Evolutionary conservation across 2,113 vertebrate genomes (phyloP).

Genomic region (Sialia sialis): DNA sequence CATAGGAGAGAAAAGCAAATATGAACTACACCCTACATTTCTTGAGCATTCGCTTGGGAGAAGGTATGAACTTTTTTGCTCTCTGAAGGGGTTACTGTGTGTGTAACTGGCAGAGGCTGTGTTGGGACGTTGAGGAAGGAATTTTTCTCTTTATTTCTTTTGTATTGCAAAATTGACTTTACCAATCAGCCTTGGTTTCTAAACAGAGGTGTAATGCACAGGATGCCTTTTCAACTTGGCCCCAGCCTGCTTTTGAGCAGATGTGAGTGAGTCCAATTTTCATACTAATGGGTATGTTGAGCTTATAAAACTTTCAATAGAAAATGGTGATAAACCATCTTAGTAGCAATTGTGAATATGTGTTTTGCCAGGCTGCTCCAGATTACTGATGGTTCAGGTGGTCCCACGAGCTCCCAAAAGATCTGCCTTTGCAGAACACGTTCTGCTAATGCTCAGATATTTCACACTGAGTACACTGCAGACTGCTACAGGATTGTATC

Average conservation of each 20-base stretch:
- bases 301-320: neutral
- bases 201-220: neutral
- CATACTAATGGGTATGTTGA: neutral
- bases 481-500: neutral
- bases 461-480: neutral
- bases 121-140: neutral
- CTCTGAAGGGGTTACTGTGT: neutral
- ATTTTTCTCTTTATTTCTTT: neutral
- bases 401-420: neutral
- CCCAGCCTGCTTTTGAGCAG: neutral
- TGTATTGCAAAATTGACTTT: neutral
- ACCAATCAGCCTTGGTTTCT: neutral
- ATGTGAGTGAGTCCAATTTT: neutral
- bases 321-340: neutral
- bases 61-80: neutral
- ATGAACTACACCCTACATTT: neutral
- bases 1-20: neutral
- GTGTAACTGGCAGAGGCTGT: neutral
- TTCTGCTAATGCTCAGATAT: neutral
- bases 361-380: neutral
- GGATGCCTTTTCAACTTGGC: neutral
- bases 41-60: neutral
- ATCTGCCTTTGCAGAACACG: neutral
- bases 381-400: neutral
- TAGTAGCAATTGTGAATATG: neutral